Percentiles rank a stretch among this genome's conserved stretches.
Conservation (phyloP, 2,888 invertebrate species). For the Mesoligia furuncula region DNA sequence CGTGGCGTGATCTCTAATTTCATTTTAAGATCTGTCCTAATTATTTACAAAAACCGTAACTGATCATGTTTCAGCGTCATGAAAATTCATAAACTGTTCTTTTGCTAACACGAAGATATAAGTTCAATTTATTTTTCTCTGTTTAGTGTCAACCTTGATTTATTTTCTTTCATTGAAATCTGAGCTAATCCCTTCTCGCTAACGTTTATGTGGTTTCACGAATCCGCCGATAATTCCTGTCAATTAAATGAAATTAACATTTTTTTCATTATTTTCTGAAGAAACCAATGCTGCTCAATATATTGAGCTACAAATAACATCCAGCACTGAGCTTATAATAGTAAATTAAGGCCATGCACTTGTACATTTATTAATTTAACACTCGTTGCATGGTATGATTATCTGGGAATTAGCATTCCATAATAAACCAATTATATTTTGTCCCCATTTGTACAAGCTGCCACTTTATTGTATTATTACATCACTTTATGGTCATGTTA, state of each 20-base stretch:
- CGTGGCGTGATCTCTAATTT: slow-evolving; percentile 1
- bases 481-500: too few relatives aligned
- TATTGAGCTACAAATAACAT: neutral
- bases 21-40: neutral
- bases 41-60: neutral
- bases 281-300: neutral
- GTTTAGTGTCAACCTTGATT: neutral
- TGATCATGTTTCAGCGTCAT: slow-evolving; percentile 3
- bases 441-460: too few relatives aligned
- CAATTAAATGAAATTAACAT: neutral
- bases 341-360: neutral
- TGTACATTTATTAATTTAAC: slow-evolving; percentile 3
- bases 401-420: neutral
- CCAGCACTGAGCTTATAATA: neutral
- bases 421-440: neutral
- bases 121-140: neutral
- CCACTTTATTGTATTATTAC: neutral
- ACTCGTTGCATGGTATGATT: too few relatives aligned
- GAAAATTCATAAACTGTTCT: slow-evolving; percentile 18
- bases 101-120: slow-evolving; percentile 32
- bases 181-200: slow-evolving; percentile 6
- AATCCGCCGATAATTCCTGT: neutral
- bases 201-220: neutral
- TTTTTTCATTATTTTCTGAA: neutral
- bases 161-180: neutral